phyloP scores from a whole-genome alignment of 2,888 invertebrate species.

The Pogonocherus hispidulus region DNA sequence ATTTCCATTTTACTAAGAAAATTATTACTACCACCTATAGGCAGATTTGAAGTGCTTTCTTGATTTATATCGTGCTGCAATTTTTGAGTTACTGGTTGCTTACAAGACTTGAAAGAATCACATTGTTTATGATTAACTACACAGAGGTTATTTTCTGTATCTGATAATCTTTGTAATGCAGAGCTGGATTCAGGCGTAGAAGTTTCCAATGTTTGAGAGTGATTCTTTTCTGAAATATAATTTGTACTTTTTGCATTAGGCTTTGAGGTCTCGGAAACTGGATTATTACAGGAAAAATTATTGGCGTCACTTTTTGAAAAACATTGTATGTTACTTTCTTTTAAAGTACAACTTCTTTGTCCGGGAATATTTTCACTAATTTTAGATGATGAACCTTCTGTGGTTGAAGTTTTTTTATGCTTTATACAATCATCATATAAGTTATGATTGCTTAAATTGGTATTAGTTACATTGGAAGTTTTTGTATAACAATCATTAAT shows the following conservation, averaged over 20 bases:
- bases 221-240: neutral
- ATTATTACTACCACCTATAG: conserved; percentile 8
- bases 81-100: neutral
- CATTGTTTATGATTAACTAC: neutral
- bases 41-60: neutral
- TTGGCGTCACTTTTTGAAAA: too few relatives aligned
- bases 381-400: too few relatives aligned
- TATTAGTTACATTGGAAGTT: too few relatives aligned
- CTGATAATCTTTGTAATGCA: neutral
- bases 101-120: too few relatives aligned
- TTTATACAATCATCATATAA: neutral
- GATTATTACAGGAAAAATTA: too few relatives aligned
- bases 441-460: neutral
- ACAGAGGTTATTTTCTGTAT: neutral
- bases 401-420: too few relatives aligned
- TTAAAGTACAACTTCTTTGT: too few relatives aligned
- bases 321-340: too few relatives aligned
- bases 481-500: neutral
- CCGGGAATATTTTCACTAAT: too few relatives aligned
- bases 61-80: neutral
- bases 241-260: neutral
- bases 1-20: conserved; percentile 36
- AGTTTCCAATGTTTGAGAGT: neutral
- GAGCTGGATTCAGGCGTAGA: neutral
- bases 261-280: too few relatives aligned